A percentile compares a stretch with the other conserved stretches of the same genome.
phyloP scores from a whole-genome alignment of 2,113 vertebrate genomes.

The Redunca redunca region DNA sequence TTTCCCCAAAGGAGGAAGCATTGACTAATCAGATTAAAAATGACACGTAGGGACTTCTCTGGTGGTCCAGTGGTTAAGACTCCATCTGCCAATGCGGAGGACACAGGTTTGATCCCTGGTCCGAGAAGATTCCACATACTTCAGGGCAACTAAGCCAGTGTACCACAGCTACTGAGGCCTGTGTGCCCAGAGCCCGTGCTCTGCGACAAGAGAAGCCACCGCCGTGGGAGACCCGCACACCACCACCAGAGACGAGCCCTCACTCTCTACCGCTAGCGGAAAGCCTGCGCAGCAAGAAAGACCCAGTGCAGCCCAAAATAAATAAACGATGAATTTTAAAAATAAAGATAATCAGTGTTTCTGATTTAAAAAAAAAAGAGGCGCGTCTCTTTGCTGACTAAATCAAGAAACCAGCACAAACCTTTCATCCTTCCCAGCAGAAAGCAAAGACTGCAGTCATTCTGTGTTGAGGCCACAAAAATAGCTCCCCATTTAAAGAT shows the following conservation, averaged over 20 bases:
- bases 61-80: neutral
- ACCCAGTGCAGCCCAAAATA: neutral
- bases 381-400: conserved; percentile 68
- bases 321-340: neutral
- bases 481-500: conserved; percentile 69
- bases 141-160: neutral
- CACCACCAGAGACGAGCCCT: neutral
- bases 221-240: neutral
- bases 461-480: conserved; percentile 71
- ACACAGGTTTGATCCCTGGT: neutral
- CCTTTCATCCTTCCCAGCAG: conserved; percentile 70
- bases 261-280: neutral
- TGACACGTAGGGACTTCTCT: neutral
- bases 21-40: neutral
- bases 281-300: neutral
- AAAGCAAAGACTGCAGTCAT: conserved; percentile 69
- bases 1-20: conserved; percentile 3
- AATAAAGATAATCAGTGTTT: neutral
- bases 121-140: neutral
- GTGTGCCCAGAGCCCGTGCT: neutral
- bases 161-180: neutral
- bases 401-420: conserved; percentile 74
- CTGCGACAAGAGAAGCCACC: neutral
- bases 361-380: neutral
- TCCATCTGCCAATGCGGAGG: neutral